Base-by-base conservation (phyloP, 2,797 vertebrate genomes). In the Channallabes apus region DNA sequence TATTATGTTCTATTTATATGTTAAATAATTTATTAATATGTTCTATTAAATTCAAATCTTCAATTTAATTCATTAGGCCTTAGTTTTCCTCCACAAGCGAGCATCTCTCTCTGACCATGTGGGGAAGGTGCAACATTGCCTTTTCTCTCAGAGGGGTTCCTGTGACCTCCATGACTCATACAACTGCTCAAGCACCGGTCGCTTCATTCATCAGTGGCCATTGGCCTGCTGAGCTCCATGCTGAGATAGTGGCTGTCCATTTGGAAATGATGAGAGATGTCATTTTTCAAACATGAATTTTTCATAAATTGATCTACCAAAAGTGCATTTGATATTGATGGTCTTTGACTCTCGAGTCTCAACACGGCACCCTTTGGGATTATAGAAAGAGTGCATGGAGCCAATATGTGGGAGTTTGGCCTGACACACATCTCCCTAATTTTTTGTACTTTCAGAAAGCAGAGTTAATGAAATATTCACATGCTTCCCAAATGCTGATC, bases 131-230 rank as follows among this genome's bases (percentile, higher is more conserved):
- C 85, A 91, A 92, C 90, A 91, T 91, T 88, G 90, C 87, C 92
- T 90, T 90, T 92, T 90, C 90, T 92, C 91, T 93, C 92, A 84
- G 91, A 91, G 90, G 92, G 92, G 91, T 90, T 89, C 87, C 88
- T 80, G 87, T 92, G 91, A 92, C 93, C 88, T 68, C 71, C 83
- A 85, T 84, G 90, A 93, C 92, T 93, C 91, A 90, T 92, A 93
- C 93, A 93, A 92, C 90, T 94, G 92, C 91, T 93, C 90, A 91
- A 90, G 91, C 90, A 92, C 93, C 91, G 93, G 91, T 87, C 81
- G 14, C 94, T 94, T 93, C 91, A 58, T 92, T 93, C 92, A 90
- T 88, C 89, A 92, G 86, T 82, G 89, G 88, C 92, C 91, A 91
- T 92, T 90, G 90, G 92, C 91, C 91, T 76, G 75, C 90, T 92